A percentile compares a stretch with the other conserved stretches of the same genome.
phyloP scores from a whole-genome alignment of 2,797 vertebrate species.

The Mastacembelus armatus region DNA sequence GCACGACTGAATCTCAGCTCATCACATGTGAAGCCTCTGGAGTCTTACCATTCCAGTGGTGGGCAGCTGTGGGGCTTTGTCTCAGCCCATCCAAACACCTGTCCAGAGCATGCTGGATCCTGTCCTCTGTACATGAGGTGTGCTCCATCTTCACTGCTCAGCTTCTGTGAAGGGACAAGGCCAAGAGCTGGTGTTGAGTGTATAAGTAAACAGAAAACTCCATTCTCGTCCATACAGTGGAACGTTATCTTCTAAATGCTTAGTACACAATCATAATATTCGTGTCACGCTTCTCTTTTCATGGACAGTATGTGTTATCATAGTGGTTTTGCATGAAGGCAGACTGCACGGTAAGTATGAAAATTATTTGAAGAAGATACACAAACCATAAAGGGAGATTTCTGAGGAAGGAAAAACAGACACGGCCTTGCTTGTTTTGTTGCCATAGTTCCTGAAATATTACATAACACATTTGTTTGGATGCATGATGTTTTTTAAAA shows the following conservation, averaged over 20 bases:
- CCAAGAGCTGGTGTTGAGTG: conserved; percentile 6
- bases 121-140: conserved; percentile 97
- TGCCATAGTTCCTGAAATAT: conserved; percentile 27
- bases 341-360: conserved; percentile 51
- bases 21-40: not conserved
- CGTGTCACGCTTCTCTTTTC: conserved; percentile 13
- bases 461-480: not conserved
- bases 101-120: conserved; percentile 96
- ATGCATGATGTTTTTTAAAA: not conserved
- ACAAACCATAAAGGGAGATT: conserved; percentile 39
- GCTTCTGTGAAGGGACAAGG: conserved; percentile 73
- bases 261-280: not conserved
- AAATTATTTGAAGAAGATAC: conserved; percentile 54
- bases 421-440: conserved; percentile 34
- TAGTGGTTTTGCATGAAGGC: conserved; percentile 69
- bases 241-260: conserved; percentile 26
- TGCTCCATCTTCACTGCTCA: conserved; percentile 96
- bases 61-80: conserved; percentile 74
- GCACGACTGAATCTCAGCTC: not conserved
- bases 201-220: not conserved
- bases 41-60: conserved; percentile 92
- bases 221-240: conserved; percentile 25
- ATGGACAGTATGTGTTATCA: conserved; percentile 34
- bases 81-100: conserved; percentile 92
- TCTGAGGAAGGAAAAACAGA: conserved; percentile 29